Evolutionary conservation across 2,888 invertebrate genomes (phyloP), one percentile per base, ranked within the genome.

Genomic region (Drosophila recens): DNA sequence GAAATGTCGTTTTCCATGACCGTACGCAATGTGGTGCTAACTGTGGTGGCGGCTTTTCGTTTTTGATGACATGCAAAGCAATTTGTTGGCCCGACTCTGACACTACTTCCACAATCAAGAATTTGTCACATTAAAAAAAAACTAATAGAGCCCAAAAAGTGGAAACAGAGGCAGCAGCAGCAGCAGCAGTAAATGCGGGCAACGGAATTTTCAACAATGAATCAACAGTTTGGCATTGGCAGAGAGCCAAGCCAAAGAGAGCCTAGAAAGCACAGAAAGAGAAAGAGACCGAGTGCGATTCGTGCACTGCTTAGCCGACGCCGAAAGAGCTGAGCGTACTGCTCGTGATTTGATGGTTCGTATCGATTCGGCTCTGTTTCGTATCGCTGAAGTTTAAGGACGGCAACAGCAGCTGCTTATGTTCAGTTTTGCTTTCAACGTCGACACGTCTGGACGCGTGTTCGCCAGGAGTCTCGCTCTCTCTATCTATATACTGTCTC

Each of bases 181-280:
- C 40, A 27, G 45, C 36, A 17, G 23, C 40, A 27, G 36, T 38
- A 63, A 15, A 52, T 57, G 42, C 49, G 30, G 57, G 42, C 49
- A 59, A 46, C 23, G 43, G 36, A 38, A 54, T 49, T 64, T 65
- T 45, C 40, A 45, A 34, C 58, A 46, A 52, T 66, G 86, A 86
- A 86, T 86, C 86, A 86, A 86, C 86, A 86, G 86, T 86, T 86
- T 86, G 86, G 85, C 77, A 70, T 54, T 69, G 65, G 9, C 72
- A 75, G 62, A 63, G 69, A 66, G 48, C 46, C 49, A 40, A 17
- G 42, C 11, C 30, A 30, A 52, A 65, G 57, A 57, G 23, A 54
- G 1, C 11, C 23, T 36, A 0, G 23, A 23, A 23, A 23, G 23
- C 23, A 23, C 23, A 9, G 42, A 65, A 27, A 13, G 64, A 64